phyloP scores from a whole-genome alignment of 23 tunicate species.

The Oikopleura albicans region DNA sequence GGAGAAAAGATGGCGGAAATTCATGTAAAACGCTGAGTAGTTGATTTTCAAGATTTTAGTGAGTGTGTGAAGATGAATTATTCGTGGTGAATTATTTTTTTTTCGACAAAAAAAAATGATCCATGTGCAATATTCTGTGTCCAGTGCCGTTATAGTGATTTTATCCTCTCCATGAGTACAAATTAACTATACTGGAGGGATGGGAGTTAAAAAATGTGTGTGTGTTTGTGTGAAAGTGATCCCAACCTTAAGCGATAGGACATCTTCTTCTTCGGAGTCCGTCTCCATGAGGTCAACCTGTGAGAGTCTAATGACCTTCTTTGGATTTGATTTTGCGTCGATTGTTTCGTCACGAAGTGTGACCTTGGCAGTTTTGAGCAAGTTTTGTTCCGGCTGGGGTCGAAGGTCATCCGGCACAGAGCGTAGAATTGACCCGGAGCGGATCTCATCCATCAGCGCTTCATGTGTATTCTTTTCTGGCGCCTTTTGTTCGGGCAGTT shows the following conservation, averaged over 20 bases:
- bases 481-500: not conserved
- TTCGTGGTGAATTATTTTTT: no score
- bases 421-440: not conserved
- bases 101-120: no score
- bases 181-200: no score
- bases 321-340: not conserved
- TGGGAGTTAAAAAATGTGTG: no score
- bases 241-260: not conserved
- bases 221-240: no score
- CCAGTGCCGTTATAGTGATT: no score
- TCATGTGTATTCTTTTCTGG: not conserved
- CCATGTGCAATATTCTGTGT: no score
- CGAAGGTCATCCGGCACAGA: not conserved
- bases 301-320: not conserved
- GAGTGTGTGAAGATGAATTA: no score
- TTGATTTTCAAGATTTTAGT: no score
- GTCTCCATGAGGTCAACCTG: not conserved
- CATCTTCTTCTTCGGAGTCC: conserved; percentile 10
- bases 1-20: no score
- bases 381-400: not conserved
- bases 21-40: no score
- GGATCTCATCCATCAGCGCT: not conserved
- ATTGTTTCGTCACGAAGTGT: not conserved
- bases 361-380: not conserved
- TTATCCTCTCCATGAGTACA: no score